Conservation (phyloP, 2,797 vertebrate species). For the Knipowitschia caucasica region DNA sequence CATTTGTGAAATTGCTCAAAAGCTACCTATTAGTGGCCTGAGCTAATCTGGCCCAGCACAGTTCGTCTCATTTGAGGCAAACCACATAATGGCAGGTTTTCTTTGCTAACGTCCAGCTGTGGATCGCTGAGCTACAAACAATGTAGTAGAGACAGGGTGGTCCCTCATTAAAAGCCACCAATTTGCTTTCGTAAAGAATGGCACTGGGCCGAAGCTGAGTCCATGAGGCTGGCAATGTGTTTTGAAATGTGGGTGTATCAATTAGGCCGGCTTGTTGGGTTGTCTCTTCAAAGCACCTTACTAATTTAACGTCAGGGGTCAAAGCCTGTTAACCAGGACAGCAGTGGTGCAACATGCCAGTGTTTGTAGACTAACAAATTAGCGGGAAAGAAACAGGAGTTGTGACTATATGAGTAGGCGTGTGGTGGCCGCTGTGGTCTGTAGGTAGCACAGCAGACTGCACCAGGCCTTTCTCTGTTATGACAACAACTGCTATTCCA, state of each 20-base stretch:
- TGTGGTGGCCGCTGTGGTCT: conserved; percentile 9
- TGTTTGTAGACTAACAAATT: conserved; percentile 54
- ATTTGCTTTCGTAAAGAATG: conserved; percentile 63
- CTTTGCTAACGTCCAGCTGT: conserved; percentile 53
- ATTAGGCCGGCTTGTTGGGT: conserved; percentile 65
- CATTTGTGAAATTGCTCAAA: conserved; percentile 17
- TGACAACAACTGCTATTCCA: conserved; percentile 36
- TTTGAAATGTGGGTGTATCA: conserved; percentile 55
- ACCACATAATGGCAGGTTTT: conserved; percentile 48
- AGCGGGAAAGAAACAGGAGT: conserved; percentile 28
- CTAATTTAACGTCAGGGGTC: conserved; percentile 74
- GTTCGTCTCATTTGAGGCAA: conserved; percentile 49
- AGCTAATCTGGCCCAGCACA: conserved; percentile 15
- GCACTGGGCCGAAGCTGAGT: conserved; percentile 47
- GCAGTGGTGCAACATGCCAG: conserved; percentile 39
- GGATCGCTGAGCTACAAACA: conserved; percentile 50
- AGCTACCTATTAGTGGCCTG: conserved; percentile 19
- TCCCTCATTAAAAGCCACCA: conserved; percentile 67
- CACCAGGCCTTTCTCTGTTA: conserved; percentile 23
- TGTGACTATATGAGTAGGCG: conserved; percentile 35
- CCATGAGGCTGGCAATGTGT: conserved; percentile 35
- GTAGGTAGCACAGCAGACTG: conserved; percentile 13
- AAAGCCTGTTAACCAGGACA: conserved; percentile 68
- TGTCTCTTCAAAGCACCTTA: conserved; percentile 65
- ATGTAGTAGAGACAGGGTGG: conserved; percentile 51